Evolutionary conservation across 1,140 invertebrate genomes (phyloP), one percentile per base, ranked within the genome.

Genomic region (Pogonomyrmex californicus): DNA sequence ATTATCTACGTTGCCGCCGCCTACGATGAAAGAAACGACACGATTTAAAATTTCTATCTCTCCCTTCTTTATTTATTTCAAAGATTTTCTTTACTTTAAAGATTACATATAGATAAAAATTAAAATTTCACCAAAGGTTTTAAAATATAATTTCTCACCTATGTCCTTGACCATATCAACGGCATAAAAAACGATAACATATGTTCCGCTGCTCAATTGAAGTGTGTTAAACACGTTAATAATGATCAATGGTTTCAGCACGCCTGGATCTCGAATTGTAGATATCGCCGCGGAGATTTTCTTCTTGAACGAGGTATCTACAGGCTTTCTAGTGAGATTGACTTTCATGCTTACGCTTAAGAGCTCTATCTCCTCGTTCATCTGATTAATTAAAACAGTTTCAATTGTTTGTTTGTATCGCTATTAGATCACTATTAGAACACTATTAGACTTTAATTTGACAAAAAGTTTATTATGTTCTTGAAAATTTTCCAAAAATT

Each of bases 131-230:
- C n/a, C 3, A 2, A 33, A 86, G 14, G 78, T 7, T 23, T 54
- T 41, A 17, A 30, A 41, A 75, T 0, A 76, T 9, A 23, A 23
- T 3, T 17, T 0, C 76, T 93, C 86, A 83, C 96, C 96, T 33
- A 97, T 95, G 36, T 96, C 95, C 7, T 95, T 93, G 1, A 97
- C 92, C 56, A 98, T 96, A 78, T 97, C 96, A 0, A 97, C 97
- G 1, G 97, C 97, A 87, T 97, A 97, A 93, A 97, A 97, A 66
- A 98, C 96, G 49, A 97, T 96, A 1, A 97, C 95, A 87, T 97
- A 98, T 1, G 97, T 97, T 75, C 97, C 97, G 4, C 97, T 97
- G 1, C 97, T 93, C 86, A 97, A 96, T 92, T 97, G 97, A 58
- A 97, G 94, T 75, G 97, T 91, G 89, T 97, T 97, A 93, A 98